A percentile compares a stretch with the other conserved stretches of the same genome.
phyloP scores from a whole-genome alignment of 2,113 vertebrate species.

The Onychostoma macrolepis region DNA sequence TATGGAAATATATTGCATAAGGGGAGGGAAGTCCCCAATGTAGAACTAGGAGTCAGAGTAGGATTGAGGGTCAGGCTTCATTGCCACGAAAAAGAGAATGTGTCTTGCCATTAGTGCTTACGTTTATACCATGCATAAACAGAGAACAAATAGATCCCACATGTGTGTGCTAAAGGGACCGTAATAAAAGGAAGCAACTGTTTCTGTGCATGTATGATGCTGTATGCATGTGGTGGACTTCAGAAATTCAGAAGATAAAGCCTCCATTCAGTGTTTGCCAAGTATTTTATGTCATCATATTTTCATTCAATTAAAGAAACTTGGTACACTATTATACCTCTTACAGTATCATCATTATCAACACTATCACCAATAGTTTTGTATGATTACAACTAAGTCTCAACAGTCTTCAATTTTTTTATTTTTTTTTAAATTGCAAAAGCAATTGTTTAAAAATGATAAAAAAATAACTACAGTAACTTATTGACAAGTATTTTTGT shows the following conservation, averaged over 20 bases:
- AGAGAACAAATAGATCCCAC: conserved; percentile 34
- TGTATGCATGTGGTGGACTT: not conserved
- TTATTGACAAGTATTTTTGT: not conserved
- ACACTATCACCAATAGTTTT: not conserved
- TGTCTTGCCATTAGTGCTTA: conserved; percentile 48
- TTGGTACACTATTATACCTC: not conserved
- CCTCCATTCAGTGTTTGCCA: not conserved
- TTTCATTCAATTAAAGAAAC: not conserved
- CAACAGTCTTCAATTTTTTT: not conserved
- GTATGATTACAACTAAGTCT: not conserved
- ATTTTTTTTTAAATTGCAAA: too few relatives aligned
- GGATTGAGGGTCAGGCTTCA: conserved; percentile 42
- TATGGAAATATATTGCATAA: conserved; percentile 38
- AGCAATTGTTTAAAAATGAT: not conserved
- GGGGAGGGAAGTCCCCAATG: not conserved
- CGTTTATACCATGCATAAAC: conserved; percentile 13
- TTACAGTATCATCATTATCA: not conserved
- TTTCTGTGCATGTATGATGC: not conserved
- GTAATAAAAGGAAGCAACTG: conserved; percentile 12
- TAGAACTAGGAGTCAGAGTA: conserved; percentile 4
- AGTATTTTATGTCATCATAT: not conserved
- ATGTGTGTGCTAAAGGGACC: conserved; percentile 8
- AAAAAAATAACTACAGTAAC: not conserved
- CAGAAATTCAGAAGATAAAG: not conserved
- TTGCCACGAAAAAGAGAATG: conserved; percentile 48